A percentile compares a stretch with the other conserved stretches of the same genome.
Conservation (phyloP, 2,113 vertebrate species). For the Aphelocoma coerulescens region DNA sequence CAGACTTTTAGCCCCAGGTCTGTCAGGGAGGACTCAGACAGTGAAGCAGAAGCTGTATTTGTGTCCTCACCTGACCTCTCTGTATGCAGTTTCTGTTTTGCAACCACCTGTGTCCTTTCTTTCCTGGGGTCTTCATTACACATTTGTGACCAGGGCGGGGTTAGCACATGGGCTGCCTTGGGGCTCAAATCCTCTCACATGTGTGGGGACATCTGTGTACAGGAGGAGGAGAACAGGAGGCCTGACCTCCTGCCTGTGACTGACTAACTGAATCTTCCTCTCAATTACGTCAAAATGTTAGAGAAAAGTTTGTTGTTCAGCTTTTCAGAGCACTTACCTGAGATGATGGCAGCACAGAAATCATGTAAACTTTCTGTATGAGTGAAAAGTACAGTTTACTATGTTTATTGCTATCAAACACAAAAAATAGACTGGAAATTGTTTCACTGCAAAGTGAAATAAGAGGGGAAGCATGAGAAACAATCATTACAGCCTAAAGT, state of each 20-base stretch:
- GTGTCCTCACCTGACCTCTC: background rate
- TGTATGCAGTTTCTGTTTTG: background rate
- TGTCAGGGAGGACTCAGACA: background rate
- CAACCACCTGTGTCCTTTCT: background rate
- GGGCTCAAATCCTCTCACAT: background rate
- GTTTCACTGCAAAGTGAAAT: background rate
- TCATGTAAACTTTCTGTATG: background rate
- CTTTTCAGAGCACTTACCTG: background rate
- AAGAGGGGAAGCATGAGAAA: background rate
- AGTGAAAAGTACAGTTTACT: background rate
- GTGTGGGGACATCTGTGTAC: background rate
- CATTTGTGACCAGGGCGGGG: accelerated
- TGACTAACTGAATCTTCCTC: background rate
- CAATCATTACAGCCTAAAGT: background rate
- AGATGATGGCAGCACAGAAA: background rate
- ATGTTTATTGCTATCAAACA: background rate
- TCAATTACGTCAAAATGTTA: background rate
- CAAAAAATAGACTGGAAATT: background rate
- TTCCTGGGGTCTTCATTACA: background rate
- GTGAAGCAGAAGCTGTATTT: background rate
- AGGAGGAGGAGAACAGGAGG: background rate
- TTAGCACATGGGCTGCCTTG: background rate
- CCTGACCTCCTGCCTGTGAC: background rate
- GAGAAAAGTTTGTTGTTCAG: background rate
- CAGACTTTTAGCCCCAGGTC: background rate